Evolutionary conservation across 2,888 invertebrate species (phyloP), one percentile per base, ranked within the genome.

Genomic region (Xylophagus ater): DNA sequence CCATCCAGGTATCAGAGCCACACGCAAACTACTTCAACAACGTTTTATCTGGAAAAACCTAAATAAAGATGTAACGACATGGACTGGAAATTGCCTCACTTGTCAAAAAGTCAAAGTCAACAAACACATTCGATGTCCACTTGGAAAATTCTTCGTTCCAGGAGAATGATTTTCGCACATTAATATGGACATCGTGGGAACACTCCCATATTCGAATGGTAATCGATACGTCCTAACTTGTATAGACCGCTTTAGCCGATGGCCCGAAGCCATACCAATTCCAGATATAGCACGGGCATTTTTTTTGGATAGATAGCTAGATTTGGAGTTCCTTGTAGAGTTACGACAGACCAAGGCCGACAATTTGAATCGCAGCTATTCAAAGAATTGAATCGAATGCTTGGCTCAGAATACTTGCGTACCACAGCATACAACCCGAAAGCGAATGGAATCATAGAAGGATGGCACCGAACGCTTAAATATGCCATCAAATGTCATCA

Each of bases 311-410:
- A 25, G 29, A 34, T 42, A 2, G 13, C 34, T 4, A 9, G 37
- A 19, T 42, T 29, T 37, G 37, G 37, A 5, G 20, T 34, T 13
- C 42, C 42, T 3, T 13, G 17, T n/a, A 10, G 10, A 17, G 15
- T 41, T 1, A 21, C 32, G 2, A 41, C 36, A 1, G 41, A 36
- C n/a, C 13, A 18, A 19, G 41, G 36, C 10, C 28, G 44, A 10
- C 41, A 41, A 36, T 41, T 41, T 13, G 36, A 41, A 12, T 19
- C 19, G 2, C 3, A 17, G 4, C n/a, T 41, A 6, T 41, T 41
- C 17, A 25, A 19, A 4, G 13, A 32, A n/a, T 21, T 41, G 5
- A 36, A 3, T 9, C 5, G 24, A 14, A 4, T 31, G 4, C 9
- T 36, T 4, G 41, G 41, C 7, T n/a, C 24, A 7, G 15, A 5